Evolutionary conservation across 2,888 invertebrate genomes (phyloP).

Genomic region (Hymenopus coronatus): DNA sequence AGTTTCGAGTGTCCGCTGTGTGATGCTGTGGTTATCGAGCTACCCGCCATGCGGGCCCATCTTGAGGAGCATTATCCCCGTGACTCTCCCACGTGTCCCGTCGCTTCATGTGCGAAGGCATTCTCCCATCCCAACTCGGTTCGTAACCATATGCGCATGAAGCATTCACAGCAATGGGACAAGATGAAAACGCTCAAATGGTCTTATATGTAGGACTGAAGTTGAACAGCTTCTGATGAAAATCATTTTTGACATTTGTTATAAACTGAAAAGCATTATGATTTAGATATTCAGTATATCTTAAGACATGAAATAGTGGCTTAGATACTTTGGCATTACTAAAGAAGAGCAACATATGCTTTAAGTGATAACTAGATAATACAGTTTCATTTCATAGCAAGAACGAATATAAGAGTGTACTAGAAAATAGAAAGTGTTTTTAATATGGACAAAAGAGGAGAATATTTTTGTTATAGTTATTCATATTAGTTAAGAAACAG

Average conservation of each 20-base stretch:
- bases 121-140: conserved; percentile 85
- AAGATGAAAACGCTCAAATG: conserved; percentile 77
- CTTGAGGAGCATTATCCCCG: conserved; percentile 81
- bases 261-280: not conserved
- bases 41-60: conserved; percentile 68
- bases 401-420: not conserved
- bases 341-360: not conserved
- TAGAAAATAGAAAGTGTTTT: not conserved
- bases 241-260: not conserved
- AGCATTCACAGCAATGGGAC: conserved; percentile 79
- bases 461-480: not conserved
- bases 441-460: not conserved
- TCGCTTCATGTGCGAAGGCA: conserved; percentile 67
- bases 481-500: not conserved
- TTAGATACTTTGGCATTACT: not conserved
- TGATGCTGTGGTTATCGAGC: conserved; percentile 61
- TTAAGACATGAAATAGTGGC: not conserved
- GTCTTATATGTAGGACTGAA: conserved; percentile 56
- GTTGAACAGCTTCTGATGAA: not conserved
- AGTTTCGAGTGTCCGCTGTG: conserved; percentile 71
- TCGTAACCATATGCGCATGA: conserved; percentile 81
- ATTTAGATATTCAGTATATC: not conserved
- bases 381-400: not conserved
- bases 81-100: conserved; percentile 79
- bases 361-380: not conserved